Conservation (phyloP, 2,888 invertebrate species). For the Mythimna impura region DNA sequence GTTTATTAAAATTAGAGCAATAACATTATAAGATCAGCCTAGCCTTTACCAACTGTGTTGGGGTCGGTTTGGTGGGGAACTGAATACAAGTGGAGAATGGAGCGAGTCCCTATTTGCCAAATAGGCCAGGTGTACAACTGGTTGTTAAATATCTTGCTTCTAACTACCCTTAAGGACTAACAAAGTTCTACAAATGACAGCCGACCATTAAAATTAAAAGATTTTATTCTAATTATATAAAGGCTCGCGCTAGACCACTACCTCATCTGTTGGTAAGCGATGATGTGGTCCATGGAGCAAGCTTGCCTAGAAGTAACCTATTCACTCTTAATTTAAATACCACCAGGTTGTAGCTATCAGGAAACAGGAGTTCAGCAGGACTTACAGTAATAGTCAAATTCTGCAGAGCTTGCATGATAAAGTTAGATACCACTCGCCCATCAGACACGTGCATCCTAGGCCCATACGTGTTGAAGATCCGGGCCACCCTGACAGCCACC, state of each 20-base stretch:
- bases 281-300: neutral
- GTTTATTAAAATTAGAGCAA: no score
- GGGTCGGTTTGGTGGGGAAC: neutral
- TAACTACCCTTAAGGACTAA: no score
- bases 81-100: neutral
- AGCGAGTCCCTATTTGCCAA: neutral
- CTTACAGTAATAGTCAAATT: conserved; percentile 98
- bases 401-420: conserved; percentile 98
- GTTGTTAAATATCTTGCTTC: no score
- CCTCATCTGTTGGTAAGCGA: neutral
- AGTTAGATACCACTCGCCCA: conserved; percentile 99
- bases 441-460: conserved; percentile 99
- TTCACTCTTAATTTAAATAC: no score
- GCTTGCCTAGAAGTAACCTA: neutral
- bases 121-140: neutral
- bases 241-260: neutral
- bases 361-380: neutral
- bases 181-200: no score
- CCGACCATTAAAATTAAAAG: no score
- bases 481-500: conserved; percentile 97
- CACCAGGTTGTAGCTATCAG: no score
- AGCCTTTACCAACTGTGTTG: neutral
- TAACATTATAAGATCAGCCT: neutral
- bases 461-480: conserved; percentile 99
- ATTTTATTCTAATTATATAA: no score